Evolutionary conservation across 2,113 vertebrate species (phyloP), one percentile per base, ranked within the genome.

Genomic region (Phyllostomus discolor): DNA sequence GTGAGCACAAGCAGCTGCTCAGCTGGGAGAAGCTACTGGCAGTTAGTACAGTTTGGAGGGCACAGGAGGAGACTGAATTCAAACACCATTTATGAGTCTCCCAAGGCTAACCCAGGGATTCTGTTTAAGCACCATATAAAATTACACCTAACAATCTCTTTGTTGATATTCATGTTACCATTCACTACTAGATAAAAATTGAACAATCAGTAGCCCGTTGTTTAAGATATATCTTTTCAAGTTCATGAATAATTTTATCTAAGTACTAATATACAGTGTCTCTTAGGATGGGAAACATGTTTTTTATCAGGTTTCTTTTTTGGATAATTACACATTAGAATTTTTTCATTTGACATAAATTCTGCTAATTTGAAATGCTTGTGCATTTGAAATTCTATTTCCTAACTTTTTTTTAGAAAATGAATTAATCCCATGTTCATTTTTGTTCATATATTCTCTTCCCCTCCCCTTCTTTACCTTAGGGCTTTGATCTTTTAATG

Each of bases 361-460:
- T 4, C 35, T 97, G 57, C 88, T 97, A 96, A 38, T 95, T 97
- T 87, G 97, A 98, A 98, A 94, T 81, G 72, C 73, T 97, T 97
- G 28, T 57, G 64, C 54, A 73, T 95, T 95, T 97, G 85, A 98
- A 98, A 97, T 92, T 14, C 15, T 93, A 28, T 24, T 95, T 98
- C 91, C 94, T 90, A 78, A 69, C 90, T 70, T 33, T 98, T 96
- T 70, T 94, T 95, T 83, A 72, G n/a, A 97, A 20, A 96, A 95
- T 92, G 24, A 98, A 96, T 97, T 95, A 91, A 98, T 98, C 98
- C 33, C 90, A 88, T 90, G 83, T 24, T 95, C 89, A 96, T 94
- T 97, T 97, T 97, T 87, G 16, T 66, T 73, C 73, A 95, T 54
- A 43, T 26, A 26, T 43, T 57, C 31, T 69, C 15, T 78, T 46